Evolutionary conservation across 1,140 invertebrate genomes (phyloP), one percentile per base, ranked within the genome.

Genomic region (Cydia splendana): DNA sequence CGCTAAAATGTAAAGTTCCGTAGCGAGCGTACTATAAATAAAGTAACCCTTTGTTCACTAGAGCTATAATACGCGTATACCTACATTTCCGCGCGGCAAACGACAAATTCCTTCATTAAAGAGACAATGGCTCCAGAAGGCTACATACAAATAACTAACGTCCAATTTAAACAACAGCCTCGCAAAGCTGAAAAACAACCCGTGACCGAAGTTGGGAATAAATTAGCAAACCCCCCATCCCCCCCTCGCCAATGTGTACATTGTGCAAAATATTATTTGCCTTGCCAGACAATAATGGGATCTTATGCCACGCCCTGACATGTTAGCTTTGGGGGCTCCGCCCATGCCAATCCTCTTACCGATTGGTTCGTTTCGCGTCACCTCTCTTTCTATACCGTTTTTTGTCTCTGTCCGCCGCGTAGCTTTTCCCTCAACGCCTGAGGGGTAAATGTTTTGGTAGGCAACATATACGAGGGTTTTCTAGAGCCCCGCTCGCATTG

Each of bases 251-350:
- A 91, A 90, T 93, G 91, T 92, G 88, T 93, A 93, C 91, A 93
- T 91, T 92, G 90, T 91, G 88, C 90, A 91, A 91, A 93, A 93
- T 93, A 93, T 93, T 93, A 92, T 93, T 93, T 93, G 91, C 88
- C 86, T 93, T 90, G 88, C 89, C 85, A 88, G 90, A 92, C 88
- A 89, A 93, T 93, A 93, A 93, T 92, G 90, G 88, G 90, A 93
- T 93, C 88, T 89, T 87, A 79, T 85, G 88, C 91, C 87, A 83
- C 91, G 91, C 91, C 91, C 88, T 91, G 91, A 93, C 91, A 91
- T 91, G 88, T 93, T 90, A 90, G 88, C 90, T 93, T 93, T 90
- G 81, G 77, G 75, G 77, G 79, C 89, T 77, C 88, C 91, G 87
- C 90, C 91, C 88, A 80, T 76, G 67, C 67, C 71, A 74, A 48